Percentiles rank a stretch among this genome's conserved stretches.
Evolutionary conservation across 2,888 invertebrate species (phyloP).

Genomic region (Quadroppia sp.): DNA sequence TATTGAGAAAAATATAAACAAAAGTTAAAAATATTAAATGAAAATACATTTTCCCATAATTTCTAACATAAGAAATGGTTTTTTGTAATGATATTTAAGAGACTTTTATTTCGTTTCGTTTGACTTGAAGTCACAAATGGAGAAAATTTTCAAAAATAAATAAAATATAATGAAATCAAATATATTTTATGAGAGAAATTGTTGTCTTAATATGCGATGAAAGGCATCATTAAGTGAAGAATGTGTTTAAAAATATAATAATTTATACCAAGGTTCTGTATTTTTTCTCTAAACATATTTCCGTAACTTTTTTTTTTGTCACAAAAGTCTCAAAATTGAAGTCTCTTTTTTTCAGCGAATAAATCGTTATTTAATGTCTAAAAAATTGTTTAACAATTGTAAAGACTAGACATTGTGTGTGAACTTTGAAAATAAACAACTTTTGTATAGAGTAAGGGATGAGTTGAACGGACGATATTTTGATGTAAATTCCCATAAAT

Average conservation of each 20-base stretch:
- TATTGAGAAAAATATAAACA: neutral
- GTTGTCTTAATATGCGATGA: neutral
- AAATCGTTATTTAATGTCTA: neutral
- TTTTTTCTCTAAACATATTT: neutral
- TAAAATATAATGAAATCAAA: neutral
- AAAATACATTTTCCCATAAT: no score
- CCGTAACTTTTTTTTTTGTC: neutral
- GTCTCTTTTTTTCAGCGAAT: neutral
- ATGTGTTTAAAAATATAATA: neutral
- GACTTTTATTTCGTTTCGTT: neutral
- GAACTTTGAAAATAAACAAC: neutral
- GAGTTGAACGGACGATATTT: conserved; percentile 18
- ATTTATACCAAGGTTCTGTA: neutral
- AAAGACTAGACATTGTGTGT: neutral
- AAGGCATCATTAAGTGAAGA: neutral
- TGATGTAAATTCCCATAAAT: no score
- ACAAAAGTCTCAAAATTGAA: neutral
- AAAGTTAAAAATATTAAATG: no score
- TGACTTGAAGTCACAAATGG: neutral
- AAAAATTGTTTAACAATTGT: neutral
- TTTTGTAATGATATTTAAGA: neutral
- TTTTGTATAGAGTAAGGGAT: neutral
- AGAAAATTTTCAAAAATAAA: neutral
- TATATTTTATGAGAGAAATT: neutral
- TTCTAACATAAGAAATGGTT: no score